These are phyloP conservation scores for Acholoe squamosa DNA, from an alignment of 2,888 invertebrate genomes.

Conservation along the genomic window DNA sequence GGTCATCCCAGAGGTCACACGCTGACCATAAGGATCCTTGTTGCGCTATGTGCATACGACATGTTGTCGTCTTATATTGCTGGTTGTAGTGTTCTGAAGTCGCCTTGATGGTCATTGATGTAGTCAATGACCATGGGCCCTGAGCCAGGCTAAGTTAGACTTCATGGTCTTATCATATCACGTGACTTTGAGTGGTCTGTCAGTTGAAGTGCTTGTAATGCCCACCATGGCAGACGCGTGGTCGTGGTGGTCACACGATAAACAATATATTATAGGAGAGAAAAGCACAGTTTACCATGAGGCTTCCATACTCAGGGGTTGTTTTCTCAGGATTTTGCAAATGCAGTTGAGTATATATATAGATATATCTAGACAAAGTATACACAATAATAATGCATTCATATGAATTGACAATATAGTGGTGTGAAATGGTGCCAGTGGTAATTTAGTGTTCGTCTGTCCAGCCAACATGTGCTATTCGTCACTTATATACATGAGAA, in stretches of 20 bases:
- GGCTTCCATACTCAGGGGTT: conserved; percentile 61
- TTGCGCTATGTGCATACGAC: too few relatives aligned
- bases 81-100: too few relatives aligned
- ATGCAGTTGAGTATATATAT: conserved; percentile 45
- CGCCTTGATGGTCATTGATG: too few relatives aligned
- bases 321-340: conserved; percentile 60
- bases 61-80: too few relatives aligned
- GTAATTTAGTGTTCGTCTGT: conserved; percentile 14
- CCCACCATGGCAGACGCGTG: background rate
- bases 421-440: background rate
- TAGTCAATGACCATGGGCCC: too few relatives aligned
- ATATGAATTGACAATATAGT: conserved; percentile 17
- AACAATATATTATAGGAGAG: background rate
- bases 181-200: conserved; percentile 1
- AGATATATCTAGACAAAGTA: background rate
- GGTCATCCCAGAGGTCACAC: too few relatives aligned
- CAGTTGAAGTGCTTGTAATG: background rate
- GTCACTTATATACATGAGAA: background rate
- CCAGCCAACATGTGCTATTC: background rate
- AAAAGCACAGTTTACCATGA: conserved; percentile 26
- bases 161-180: conserved; percentile 16
- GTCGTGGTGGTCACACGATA: conserved; percentile 23
- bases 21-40: too few relatives aligned
- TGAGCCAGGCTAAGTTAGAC: too few relatives aligned
- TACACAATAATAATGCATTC: too few relatives aligned